phyloP scores from a whole-genome alignment of 2,888 invertebrate species.

The Marronus borbonicus region DNA sequence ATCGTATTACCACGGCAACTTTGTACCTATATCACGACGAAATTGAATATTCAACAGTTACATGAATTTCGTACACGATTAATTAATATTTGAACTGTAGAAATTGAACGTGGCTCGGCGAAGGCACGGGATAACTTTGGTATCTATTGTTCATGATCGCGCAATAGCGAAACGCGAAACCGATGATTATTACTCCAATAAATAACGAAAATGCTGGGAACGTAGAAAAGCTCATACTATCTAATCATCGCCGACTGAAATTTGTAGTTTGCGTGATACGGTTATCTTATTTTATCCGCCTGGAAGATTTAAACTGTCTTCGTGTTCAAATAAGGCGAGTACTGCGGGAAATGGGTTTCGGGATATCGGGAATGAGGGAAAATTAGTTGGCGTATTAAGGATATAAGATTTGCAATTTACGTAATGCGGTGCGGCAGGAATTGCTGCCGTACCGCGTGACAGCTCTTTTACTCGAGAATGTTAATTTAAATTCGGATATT shows the following conservation, averaged over 20 bases:
- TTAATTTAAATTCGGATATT: no score
- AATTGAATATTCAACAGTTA: slow-evolving; percentile 22
- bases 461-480: no score
- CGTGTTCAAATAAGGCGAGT: background rate
- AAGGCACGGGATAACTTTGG: no score
- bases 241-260: background rate
- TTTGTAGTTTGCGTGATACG: slow-evolving; percentile 40
- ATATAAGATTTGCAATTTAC: no score
- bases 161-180: background rate
- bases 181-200: slow-evolving; percentile 9
- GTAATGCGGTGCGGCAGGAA: no score
- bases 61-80: slow-evolving; percentile 1
- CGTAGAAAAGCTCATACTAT: background rate
- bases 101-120: background rate
- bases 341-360: no score
- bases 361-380: no score
- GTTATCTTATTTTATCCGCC: slow-evolving; percentile 4
- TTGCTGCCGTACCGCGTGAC: no score
- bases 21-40: background rate
- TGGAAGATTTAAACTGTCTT: background rate
- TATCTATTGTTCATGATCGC: no score
- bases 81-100: background rate
- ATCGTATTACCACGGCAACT: background rate
- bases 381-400: no score
- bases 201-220: background rate